phyloP scores from a whole-genome alignment of 92 coral and sea anemone species.

The Porites lobata region DNA sequence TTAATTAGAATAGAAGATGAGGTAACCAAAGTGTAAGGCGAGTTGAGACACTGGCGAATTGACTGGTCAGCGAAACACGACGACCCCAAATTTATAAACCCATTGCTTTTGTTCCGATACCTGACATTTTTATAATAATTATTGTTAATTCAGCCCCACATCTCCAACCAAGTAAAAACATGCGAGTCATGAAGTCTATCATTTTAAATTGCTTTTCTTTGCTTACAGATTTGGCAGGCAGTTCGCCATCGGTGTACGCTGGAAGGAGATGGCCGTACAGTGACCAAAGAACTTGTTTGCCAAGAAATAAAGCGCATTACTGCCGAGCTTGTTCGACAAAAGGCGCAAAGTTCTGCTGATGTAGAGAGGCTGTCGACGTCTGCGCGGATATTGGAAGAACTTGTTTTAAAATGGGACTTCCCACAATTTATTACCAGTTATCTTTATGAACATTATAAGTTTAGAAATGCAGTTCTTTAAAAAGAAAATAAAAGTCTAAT shows the following conservation, averaged over 20 bases:
- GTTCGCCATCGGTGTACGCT: constrained; percentile 81
- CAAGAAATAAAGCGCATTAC: constrained; percentile 37
- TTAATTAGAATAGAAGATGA: too few species aligned
- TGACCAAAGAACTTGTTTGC: constrained; percentile 66
- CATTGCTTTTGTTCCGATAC: too few species aligned
- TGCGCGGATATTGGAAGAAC: constrained; percentile 76
- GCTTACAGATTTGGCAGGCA: constrained; percentile 86
- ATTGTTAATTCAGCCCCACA: too few species aligned
- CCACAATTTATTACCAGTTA: constrained; percentile 87
- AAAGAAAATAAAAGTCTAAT: not conserved
- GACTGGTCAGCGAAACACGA: too few species aligned
- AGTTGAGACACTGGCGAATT: too few species aligned
- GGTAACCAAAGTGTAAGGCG: too few species aligned
- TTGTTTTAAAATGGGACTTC: constrained; percentile 73
- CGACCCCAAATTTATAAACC: too few species aligned
- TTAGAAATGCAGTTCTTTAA: constrained; percentile 1
- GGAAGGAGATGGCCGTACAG: constrained; percentile 76
- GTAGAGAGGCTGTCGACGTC: constrained; percentile 53
- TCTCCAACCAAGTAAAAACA: too few species aligned
- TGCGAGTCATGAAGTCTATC: not conserved
- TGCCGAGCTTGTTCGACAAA: constrained; percentile 44
- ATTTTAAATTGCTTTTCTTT: not conserved
- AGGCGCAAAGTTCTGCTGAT: constrained; percentile 47
- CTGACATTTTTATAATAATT: too few species aligned
- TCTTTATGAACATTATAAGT: constrained; percentile 72